Percentiles rank a stretch among this genome's conserved stretches.
These are phyloP conservation scores for Ameiurus melas DNA, from an alignment of 2,113 vertebrate species.

Conservation along the genomic window DNA sequence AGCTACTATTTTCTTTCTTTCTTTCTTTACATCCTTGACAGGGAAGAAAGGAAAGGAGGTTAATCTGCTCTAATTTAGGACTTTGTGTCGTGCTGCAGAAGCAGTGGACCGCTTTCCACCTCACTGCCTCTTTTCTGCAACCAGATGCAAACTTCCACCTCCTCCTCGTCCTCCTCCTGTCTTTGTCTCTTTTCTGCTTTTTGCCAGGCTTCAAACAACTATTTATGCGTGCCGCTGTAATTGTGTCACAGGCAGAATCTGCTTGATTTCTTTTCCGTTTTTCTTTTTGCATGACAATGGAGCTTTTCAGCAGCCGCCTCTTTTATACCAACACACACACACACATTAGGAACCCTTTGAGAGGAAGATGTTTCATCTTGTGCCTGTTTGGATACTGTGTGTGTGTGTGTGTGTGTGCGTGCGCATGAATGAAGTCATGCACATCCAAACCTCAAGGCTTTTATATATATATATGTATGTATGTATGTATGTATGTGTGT, in stretches of 20 bases:
- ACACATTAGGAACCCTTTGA: slow-evolving; percentile 40
- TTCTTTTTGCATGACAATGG: slow-evolving; percentile 73
- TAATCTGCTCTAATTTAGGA: slow-evolving; percentile 50
- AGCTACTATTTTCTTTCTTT: neutral
- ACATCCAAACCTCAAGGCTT: neutral
- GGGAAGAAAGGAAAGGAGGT: slow-evolving; percentile 37
- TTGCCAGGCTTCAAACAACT: slow-evolving; percentile 65
- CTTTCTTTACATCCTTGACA: neutral
- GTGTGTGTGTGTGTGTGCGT: slow-evolving; percentile 25
- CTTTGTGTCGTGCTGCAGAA: slow-evolving; percentile 34
- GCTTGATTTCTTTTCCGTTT: slow-evolving; percentile 64
- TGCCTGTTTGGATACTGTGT: slow-evolving; percentile 50
- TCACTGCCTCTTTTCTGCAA: slow-evolving; percentile 49
- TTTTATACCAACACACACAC: neutral
- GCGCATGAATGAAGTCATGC: slow-evolving; percentile 40
- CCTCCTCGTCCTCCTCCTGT: neutral
- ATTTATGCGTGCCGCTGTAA: slow-evolving; percentile 67
- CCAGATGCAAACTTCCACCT: neutral
- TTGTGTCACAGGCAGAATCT: slow-evolving; percentile 62
- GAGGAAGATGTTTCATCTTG: slow-evolving; percentile 61
- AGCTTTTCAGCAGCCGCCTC: slow-evolving; percentile 51
- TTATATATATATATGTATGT: neutral
- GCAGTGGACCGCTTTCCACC: slow-evolving; percentile 38
- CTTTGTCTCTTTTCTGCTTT: slow-evolving; percentile 16
- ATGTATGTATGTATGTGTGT: too few species aligned